These are phyloP conservation scores for Labeo catla DNA, from an alignment of 2,113 vertebrate genomes.

Conservation along the genomic window DNA sequence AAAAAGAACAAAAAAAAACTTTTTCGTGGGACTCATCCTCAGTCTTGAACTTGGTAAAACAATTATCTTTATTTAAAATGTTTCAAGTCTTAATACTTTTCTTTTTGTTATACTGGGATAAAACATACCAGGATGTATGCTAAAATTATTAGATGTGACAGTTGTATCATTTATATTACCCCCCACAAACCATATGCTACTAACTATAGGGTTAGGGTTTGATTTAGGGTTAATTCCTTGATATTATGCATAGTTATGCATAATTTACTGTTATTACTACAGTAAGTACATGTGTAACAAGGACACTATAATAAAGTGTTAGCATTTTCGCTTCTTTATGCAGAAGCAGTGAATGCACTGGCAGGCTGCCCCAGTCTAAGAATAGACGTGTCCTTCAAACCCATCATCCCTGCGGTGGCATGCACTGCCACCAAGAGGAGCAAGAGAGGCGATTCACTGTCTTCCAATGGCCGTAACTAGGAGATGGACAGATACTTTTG, in stretches of 20 bases:
- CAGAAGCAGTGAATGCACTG: not conserved
- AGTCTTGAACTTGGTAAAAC: too few relatives aligned
- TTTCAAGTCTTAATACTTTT: too few relatives aligned
- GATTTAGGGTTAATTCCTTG: not conserved
- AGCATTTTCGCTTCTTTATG: not conserved
- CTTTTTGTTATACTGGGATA: too few relatives aligned
- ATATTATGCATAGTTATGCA: not conserved
- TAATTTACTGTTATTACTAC: not conserved
- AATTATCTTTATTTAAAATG: too few relatives aligned
- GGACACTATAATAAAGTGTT: not conserved
- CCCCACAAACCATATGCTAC: not conserved
- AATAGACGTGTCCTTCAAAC: slow-evolving; percentile 34
- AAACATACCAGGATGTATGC: too few relatives aligned
- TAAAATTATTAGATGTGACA: too few relatives aligned
- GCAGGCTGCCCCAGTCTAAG: not conserved
- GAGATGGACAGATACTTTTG: slow-evolving; percentile 18
- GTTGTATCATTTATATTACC: not conserved
- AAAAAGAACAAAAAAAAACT: too few relatives aligned
- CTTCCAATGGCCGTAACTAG: not conserved
- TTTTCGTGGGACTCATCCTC: too few relatives aligned
- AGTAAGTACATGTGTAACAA: not conserved
- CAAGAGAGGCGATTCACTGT: slow-evolving; percentile 15
- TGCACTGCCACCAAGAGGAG: slow-evolving; percentile 24
- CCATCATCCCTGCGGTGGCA: not conserved
- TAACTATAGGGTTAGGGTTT: not conserved